These are phyloP conservation scores for Ricordea florida DNA, from an alignment of 92 coral and sea anemone species.

Conservation along the genomic window DNA sequence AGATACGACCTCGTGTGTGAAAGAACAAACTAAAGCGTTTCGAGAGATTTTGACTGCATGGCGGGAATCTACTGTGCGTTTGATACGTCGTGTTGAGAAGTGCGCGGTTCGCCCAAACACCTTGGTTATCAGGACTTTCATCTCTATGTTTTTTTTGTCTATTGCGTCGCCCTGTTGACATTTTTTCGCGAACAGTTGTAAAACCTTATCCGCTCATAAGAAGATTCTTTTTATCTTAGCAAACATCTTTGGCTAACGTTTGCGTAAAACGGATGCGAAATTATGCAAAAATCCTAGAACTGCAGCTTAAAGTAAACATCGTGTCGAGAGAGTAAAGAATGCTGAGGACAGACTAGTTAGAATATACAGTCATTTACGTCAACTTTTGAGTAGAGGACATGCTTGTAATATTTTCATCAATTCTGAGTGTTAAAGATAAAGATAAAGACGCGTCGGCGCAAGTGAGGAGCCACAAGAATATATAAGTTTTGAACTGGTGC, in stretches of 20 bases:
- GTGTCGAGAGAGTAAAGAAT: neutral
- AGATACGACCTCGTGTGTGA: too few species aligned
- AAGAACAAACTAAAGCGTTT: too few species aligned
- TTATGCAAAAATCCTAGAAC: constrained; percentile 35
- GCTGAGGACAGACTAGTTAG: constrained; percentile 1
- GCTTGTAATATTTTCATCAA: constrained; percentile 12
- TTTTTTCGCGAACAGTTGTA: neutral
- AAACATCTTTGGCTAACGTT: constrained; percentile 11
- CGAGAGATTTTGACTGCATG: too few species aligned
- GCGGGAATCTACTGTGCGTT: too few species aligned
- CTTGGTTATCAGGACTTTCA: too few species aligned
- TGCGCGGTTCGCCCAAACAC: too few species aligned
- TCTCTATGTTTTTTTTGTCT: too few species aligned
- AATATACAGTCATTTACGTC: constrained; percentile 25
- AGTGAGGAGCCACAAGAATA: too few species aligned
- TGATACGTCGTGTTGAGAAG: too few species aligned
- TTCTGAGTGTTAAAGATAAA: neutral
- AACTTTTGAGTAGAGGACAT: constrained; percentile 3
- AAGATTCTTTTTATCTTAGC: neutral
- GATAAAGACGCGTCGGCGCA: too few species aligned
- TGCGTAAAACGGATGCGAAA: constrained; percentile 21
- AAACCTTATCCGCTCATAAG: constrained; percentile 14
- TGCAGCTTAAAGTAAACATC: constrained; percentile 9
- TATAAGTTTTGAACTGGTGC: too few species aligned
- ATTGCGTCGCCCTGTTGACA: constrained; percentile 4